Evolutionary conservation across 2,113 vertebrate species (phyloP).

Genomic region (Rostratula benghalensis): DNA sequence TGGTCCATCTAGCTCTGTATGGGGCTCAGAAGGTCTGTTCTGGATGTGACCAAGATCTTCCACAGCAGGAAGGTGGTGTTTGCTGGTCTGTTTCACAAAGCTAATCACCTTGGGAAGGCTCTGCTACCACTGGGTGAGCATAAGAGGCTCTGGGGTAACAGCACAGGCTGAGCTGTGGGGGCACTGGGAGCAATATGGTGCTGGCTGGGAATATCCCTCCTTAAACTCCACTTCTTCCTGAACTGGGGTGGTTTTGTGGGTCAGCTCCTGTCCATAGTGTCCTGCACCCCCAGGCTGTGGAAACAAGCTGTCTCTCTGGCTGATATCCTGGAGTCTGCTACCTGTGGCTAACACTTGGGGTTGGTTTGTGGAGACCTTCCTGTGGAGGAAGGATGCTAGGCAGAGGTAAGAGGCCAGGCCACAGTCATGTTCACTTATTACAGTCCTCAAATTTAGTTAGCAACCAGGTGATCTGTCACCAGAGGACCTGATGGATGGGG

Average conservation of each 20-base stretch:
- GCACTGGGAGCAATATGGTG: not conserved
- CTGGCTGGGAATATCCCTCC: not conserved
- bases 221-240: not conserved
- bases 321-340: not conserved
- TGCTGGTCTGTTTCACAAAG: not conserved
- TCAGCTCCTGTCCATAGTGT: not conserved
- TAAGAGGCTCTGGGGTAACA: not conserved
- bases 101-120: not conserved
- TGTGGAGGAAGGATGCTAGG: not conserved
- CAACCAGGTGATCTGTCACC: conserved; percentile 66
- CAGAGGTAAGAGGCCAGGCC: not conserved
- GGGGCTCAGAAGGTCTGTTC: not conserved
- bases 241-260: not conserved
- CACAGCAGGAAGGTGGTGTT: not conserved
- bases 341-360: not conserved
- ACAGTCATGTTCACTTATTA: not conserved
- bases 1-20: not conserved
- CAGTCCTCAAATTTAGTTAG: conserved; percentile 34
- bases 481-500: conserved; percentile 46
- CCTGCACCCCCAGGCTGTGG: not conserved
- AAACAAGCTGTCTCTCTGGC: not conserved
- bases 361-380: not conserved
- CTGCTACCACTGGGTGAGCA: not conserved
- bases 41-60: not conserved
- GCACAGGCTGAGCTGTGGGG: not conserved